Evolutionary conservation across 2,797 vertebrate species (phyloP), one percentile per base, ranked within the genome.

Genomic region (Gila robusta): DNA sequence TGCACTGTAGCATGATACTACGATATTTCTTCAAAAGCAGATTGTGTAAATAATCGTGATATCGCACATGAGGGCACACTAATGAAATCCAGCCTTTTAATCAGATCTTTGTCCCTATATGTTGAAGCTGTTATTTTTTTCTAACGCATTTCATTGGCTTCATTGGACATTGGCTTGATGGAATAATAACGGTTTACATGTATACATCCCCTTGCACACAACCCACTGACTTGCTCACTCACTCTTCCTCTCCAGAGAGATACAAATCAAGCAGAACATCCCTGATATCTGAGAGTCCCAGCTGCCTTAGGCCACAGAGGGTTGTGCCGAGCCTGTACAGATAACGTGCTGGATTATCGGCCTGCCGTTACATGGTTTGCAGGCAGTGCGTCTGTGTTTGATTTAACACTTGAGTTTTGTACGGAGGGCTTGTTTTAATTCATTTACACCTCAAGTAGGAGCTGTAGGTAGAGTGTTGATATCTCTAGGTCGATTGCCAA

Each of bases 331-430:
- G 87, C 66, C 59, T 82, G 49, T 64, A 78, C 83, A 87, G 87
- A 91, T 91, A 89, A 86, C 81, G 84, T 81, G 62, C 84, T 79
- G 81, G 87, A 91, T 92, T 89, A 89, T 84, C 86, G 54, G 76
- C 37, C 62, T 64, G 67, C 73, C 41, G 76, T 81, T 86, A 70
- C 79, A 73, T 71, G 88, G 83, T 82, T 72, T 88, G 39, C 82
- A 86, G 78, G 86, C 87, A 79, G 83, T 39, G n/a, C 28, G 62
- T 64, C 78, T 87, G 41, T 76, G 54, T 83, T 89, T 71, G 64
- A 79, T 41, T 84, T 84, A 78, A 70, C 64, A 67, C 64, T 79
- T 70, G n/a, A 69, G 28, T 71, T 49, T 90, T 84, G 79, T 88
- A 82, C 54, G 21, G 69, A 79, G 64, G 74, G 77, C 82, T 82